Conservation (phyloP, 2,113 vertebrate species). For the Peromyscus leucopus region DNA sequence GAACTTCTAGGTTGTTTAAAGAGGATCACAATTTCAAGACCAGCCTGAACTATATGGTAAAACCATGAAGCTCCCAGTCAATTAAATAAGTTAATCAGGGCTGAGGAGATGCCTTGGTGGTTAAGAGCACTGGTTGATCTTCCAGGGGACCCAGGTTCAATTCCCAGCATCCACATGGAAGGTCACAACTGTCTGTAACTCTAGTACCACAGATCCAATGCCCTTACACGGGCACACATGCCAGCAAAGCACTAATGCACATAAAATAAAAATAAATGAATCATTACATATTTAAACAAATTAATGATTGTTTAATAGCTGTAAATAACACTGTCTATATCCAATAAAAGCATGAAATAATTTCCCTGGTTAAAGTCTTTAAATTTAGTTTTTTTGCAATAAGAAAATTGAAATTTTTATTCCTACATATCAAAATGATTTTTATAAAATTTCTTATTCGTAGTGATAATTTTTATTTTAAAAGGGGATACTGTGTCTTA, state of each 20-base stretch:
- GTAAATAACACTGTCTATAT: not conserved
- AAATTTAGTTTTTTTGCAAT: slow-evolving; percentile 34
- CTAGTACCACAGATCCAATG: not conserved
- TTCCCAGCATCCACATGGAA: not conserved
- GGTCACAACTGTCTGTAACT: not conserved
- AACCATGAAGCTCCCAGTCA: not conserved
- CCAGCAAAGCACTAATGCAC: not conserved
- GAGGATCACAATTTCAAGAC: not conserved
- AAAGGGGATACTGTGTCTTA: not conserved
- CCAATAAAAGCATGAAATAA: slow-evolving; percentile 24
- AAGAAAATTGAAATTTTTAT: not conserved
- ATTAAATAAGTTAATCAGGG: not conserved
- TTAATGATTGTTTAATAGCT: not conserved
- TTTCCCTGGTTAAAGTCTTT: slow-evolving; percentile 21
- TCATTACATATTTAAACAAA: not conserved
- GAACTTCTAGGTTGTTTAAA: not conserved
- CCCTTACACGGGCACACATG: not conserved
- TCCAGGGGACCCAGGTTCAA: not conserved
- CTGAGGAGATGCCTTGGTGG: not conserved
- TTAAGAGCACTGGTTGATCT: not conserved
- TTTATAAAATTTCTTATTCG: slow-evolving; percentile 50
- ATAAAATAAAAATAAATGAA: not conserved
- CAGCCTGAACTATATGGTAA: not conserved
- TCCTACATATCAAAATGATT: slow-evolving; percentile 57
- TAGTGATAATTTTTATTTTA: slow-evolving; percentile 5